These are phyloP conservation scores for Saimiri boliviensis DNA, from an alignment of 2,113 vertebrate genomes.

Conservation along the genomic window DNA sequence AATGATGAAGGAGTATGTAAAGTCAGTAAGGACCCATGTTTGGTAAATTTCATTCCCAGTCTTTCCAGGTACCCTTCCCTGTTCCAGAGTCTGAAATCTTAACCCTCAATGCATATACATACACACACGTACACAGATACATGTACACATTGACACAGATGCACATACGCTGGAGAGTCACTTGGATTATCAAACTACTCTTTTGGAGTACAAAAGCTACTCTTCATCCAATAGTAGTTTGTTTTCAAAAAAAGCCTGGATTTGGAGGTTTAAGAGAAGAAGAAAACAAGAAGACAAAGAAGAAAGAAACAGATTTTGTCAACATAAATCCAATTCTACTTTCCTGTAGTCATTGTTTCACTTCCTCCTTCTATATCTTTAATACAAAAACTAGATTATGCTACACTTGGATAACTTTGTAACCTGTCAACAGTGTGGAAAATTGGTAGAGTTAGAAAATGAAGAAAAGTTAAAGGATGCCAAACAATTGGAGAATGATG, in stretches of 20 bases:
- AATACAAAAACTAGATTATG: neutral
- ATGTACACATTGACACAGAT: neutral
- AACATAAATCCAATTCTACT: neutral
- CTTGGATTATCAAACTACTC: neutral
- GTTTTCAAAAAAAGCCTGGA: conserved; percentile 18
- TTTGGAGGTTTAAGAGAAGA: neutral
- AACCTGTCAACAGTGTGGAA: neutral
- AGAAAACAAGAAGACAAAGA: neutral
- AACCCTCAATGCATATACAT: neutral
- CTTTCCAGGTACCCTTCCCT: neutral
- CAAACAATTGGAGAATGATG: neutral
- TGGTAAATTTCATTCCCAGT: neutral
- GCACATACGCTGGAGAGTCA: neutral
- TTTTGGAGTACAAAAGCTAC: neutral
- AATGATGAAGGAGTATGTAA: neutral
- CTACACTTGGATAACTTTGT: neutral
- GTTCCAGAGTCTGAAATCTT: neutral
- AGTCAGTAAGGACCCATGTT: neutral
- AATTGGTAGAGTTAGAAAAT: neutral
- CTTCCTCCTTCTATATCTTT: neutral
- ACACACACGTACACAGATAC: neutral
- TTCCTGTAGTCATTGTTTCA: neutral
- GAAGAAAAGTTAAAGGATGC: neutral
- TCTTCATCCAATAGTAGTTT: neutral
- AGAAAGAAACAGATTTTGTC: neutral